phyloP scores from a whole-genome alignment of 2,113 vertebrate species.

The Terrapene triunguis region DNA sequence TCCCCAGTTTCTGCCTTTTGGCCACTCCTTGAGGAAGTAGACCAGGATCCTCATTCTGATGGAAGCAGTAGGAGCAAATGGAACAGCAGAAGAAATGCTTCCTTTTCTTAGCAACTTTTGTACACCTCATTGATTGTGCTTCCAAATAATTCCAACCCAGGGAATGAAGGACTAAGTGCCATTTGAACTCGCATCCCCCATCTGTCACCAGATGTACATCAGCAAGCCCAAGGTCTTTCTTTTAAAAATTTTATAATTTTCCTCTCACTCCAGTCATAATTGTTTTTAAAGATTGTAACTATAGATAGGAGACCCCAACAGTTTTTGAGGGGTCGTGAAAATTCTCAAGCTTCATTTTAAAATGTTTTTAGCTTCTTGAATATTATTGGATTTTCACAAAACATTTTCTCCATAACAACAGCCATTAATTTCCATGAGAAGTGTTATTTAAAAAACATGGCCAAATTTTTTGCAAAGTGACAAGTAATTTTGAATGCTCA shows the following conservation, averaged over 20 bases:
- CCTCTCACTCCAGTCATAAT: not conserved
- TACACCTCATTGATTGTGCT: not conserved
- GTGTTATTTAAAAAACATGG: not conserved
- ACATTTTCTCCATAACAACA: not conserved
- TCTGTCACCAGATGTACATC: not conserved
- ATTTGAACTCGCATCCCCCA: not conserved
- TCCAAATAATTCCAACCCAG: not conserved
- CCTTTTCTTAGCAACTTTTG: too few relatives aligned
- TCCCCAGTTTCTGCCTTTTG: too few relatives aligned
- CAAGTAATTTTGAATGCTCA: not conserved
- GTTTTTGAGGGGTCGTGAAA: not conserved
- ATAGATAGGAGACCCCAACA: not conserved
- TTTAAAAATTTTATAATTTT: not conserved
- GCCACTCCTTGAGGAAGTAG: too few relatives aligned
- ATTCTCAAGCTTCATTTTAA: not conserved
- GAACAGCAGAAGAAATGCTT: too few relatives aligned
- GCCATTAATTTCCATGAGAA: not conserved
- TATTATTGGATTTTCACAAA: not conserved
- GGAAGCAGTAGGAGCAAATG: too few relatives aligned
- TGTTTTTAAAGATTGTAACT: not conserved
- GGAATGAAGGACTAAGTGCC: not conserved
- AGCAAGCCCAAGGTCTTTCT: not conserved
- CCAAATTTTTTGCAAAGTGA: not conserved
- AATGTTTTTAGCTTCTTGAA: not conserved
- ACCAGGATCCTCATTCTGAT: too few relatives aligned